Base-by-base conservation (phyloP, 2,797 vertebrate genomes). In the Arnoldichthys spilopterus region DNA sequence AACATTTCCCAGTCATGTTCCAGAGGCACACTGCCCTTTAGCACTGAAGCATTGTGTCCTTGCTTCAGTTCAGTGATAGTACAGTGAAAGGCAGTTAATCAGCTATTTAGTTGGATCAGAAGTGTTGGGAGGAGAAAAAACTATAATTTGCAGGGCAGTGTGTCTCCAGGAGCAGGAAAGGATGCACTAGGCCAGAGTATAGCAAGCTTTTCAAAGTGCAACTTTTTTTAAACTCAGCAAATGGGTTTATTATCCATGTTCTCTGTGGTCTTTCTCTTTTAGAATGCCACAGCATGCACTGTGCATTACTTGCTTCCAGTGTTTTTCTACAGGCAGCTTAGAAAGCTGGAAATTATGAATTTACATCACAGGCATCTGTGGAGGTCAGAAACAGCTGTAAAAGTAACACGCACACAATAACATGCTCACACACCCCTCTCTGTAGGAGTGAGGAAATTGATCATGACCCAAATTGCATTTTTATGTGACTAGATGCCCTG, bases 401-500 rank as follows among this genome's bases (percentile, higher is more conserved):
- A 53, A 70, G 77, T 78, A 77, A 74, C 69, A 77, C 80, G 82
- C 3, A 49, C 78, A 76, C 53, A 88, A 89, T 86, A 7, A 13
- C 16, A 32, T 28, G 88, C 85, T 90, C 88, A 87, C 6, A 45
- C 11, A 43, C 77, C 13, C 13, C 6, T 68, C 54, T 54, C 82
- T 83, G 83, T 86, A 88, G 87, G 86, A 56, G 85, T 85, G 84
- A 87, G 88, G 1, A 89, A 83, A 89, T 86, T 88, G 85, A 91
- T 89, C 84, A 86, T 86, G 89, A 90, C 82, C 86, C 92, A 90
- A 89, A 88, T 83, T 86, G 85, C 88, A 87, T 88, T 89, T 88
- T 90, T 87, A 89, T 88, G 87, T 80, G 84, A 88, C 86, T 82
- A 84, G 78, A 88, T 78, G 75, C 85, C 86, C 84, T 40, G 87